Evolutionary conservation across 2,113 vertebrate species (phyloP), one percentile per base, ranked within the genome.

Genomic region (Notarius quadriscutis): DNA sequence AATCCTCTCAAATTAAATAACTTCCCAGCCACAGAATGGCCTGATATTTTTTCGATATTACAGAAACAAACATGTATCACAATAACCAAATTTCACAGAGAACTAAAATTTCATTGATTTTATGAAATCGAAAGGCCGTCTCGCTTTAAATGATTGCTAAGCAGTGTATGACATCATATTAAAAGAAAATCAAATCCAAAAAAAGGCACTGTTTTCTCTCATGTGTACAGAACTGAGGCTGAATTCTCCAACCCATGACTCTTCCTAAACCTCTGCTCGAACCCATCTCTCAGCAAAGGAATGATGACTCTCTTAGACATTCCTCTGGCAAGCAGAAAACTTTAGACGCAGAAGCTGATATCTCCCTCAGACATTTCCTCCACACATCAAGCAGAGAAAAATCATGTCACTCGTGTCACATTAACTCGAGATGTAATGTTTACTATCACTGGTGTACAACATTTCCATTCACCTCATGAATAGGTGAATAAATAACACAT

Each of bases 291-390:
- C 34, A 25, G 57, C 1, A 11, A 62, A 81, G 30, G 30, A 81
- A 81, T 58, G 55, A 80, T 48, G 57, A 22, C 57, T 62, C 25
- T 78, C 12, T 18, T 34, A 81, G 55, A 81, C 79, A 81, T 81
- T 81, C 30, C 30, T 81, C 18, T 41, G 9, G 27, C 55, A 34
- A 60, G 55, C 9, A 41, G 18, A 81, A 81, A 58, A 75, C 55
- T 81, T 30, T 11, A 81, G 17, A 81, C 30, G 41, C 55, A 58
- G 53, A 34, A n/a, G n/a, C n/a, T 34, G 18, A 57, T 9, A 55
- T 57, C 51, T 55, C 2, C 48, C 12, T 27, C 50, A 78, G 11
- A 30, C n/a, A 30, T 30, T 80, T 80, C 53, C n/a, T 58, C 17
- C 1, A 58, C 4, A 1, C 14, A 41, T 60, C 79, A 41, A 81